Percentiles rank a stretch among this genome's conserved stretches.
phyloP scores from a whole-genome alignment of 92 coral and sea anemone genomes.

The Siderastrea radians region DNA sequence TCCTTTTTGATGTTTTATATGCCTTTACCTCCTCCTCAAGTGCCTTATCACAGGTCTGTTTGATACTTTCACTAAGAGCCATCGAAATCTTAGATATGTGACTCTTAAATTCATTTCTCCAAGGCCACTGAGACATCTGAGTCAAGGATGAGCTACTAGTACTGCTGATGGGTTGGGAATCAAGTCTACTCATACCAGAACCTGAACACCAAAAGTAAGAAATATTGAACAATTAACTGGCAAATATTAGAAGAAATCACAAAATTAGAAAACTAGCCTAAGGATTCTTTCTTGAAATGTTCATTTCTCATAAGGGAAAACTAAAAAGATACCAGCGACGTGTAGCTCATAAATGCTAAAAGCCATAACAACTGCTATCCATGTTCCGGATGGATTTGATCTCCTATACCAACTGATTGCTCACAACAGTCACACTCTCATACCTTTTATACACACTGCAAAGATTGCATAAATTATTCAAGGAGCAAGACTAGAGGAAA shows the following conservation, averaged over 20 bases:
- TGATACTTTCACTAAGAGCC: slow-evolving; percentile 78
- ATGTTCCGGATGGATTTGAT: too few species aligned
- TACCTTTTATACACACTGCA: too few species aligned
- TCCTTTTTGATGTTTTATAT: slow-evolving; percentile 53
- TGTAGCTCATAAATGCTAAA: too few species aligned
- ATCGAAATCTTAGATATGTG: slow-evolving; percentile 79
- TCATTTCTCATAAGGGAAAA: too few species aligned
- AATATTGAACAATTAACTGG: background rate
- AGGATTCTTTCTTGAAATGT: too few species aligned
- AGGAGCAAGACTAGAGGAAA: too few species aligned
- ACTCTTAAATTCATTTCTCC: slow-evolving; percentile 89
- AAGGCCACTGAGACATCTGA: slow-evolving; percentile 71
- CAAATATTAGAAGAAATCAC: background rate
- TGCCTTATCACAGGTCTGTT: slow-evolving; percentile 68
- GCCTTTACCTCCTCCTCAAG: slow-evolving; percentile 71
- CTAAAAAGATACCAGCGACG: too few species aligned
- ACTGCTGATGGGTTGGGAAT: slow-evolving; percentile 45
- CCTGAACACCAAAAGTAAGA: slow-evolving; percentile 26
- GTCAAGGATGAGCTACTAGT: slow-evolving; percentile 25
- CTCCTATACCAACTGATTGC: too few species aligned
- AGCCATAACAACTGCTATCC: too few species aligned
- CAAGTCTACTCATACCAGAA: slow-evolving; percentile 36
- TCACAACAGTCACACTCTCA: too few species aligned
- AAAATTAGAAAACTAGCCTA: too few species aligned
- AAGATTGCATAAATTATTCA: too few species aligned